Conservation (phyloP, 1,140 invertebrate species). For the Drosophila lacertosa region DNA sequence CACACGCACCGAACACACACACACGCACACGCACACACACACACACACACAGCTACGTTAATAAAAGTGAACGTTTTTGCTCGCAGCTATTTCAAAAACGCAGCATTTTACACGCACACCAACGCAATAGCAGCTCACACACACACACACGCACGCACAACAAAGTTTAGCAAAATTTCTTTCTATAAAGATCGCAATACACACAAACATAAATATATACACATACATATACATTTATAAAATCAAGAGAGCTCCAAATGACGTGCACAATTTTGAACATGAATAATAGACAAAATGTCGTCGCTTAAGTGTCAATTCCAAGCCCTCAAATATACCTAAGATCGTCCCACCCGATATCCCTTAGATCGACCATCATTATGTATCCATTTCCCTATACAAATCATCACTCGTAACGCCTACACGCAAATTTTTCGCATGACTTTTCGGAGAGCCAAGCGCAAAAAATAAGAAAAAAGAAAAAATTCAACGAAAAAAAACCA, state of each 20-base stretch:
- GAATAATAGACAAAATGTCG: constrained; percentile 43
- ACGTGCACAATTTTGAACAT: constrained; percentile 36
- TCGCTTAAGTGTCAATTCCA: background rate
- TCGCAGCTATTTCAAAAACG: constrained; percentile 44
- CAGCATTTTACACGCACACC: constrained; percentile 66
- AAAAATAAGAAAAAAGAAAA: background rate
- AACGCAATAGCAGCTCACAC: constrained; percentile 4
- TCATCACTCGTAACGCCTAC: background rate
- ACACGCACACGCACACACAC: constrained; percentile 12
- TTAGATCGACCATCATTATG: background rate
- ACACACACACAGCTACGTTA: constrained; percentile 35
- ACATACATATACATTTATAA: constrained; percentile 18
- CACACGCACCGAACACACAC: constrained; percentile 11
- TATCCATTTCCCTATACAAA: too few species aligned
- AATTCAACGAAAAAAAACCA: too few species aligned
- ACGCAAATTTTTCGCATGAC: background rate
- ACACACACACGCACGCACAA: constrained; percentile 8
- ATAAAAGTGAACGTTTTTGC: constrained; percentile 28
- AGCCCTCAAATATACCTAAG: background rate
- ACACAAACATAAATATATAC: constrained; percentile 1
- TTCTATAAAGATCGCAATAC: constrained; percentile 45
- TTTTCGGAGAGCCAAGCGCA: background rate
- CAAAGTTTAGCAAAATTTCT: constrained; percentile 50
- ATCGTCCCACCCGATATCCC: background rate
- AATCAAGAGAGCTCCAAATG: constrained; percentile 47